A percentile compares a stretch with the other conserved stretches of the same genome.
phyloP scores from a whole-genome alignment of 2,888 invertebrate species.

The Melieria crassipennis region DNA sequence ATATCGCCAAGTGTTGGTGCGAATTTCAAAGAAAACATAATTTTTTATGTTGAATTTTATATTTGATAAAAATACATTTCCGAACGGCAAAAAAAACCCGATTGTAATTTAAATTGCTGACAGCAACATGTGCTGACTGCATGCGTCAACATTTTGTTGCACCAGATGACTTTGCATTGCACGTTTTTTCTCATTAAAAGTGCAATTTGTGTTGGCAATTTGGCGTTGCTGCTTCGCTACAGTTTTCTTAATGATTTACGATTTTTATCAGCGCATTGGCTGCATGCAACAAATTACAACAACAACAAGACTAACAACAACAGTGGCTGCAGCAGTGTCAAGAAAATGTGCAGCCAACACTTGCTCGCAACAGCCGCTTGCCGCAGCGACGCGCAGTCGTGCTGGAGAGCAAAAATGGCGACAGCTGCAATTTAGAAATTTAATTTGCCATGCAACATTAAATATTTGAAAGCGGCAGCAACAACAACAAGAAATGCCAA shows the following conservation, averaged over 20 bases:
- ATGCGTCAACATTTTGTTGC: too few species aligned
- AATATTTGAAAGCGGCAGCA: conserved; percentile 34
- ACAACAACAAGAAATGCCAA: not conserved
- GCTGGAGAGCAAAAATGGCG: conserved; percentile 40
- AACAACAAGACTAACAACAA: conserved; percentile 6
- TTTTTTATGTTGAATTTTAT: too few species aligned
- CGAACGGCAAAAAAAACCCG: too few species aligned
- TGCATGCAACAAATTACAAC: not conserved
- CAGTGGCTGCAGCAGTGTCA: conserved; percentile 9
- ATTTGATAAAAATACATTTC: too few species aligned
- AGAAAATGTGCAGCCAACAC: conserved; percentile 1
- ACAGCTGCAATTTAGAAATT: conserved; percentile 61
- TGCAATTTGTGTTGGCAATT: too few species aligned
- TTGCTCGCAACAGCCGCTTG: not conserved
- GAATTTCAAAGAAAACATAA: too few species aligned
- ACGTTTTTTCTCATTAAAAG: too few species aligned
- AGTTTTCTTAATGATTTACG: not conserved
- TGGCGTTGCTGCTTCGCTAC: too few species aligned
- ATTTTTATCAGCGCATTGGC: not conserved
- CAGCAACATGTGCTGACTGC: conserved; percentile 1
- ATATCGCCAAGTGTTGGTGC: conserved; percentile 1
- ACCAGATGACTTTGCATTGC: too few species aligned
- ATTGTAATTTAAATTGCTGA: not conserved
- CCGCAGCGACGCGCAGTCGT: not conserved
- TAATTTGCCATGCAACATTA: conserved; percentile 60